phyloP scores from a whole-genome alignment of 2,888 invertebrate genomes.

The Podabrus alpinus region DNA sequence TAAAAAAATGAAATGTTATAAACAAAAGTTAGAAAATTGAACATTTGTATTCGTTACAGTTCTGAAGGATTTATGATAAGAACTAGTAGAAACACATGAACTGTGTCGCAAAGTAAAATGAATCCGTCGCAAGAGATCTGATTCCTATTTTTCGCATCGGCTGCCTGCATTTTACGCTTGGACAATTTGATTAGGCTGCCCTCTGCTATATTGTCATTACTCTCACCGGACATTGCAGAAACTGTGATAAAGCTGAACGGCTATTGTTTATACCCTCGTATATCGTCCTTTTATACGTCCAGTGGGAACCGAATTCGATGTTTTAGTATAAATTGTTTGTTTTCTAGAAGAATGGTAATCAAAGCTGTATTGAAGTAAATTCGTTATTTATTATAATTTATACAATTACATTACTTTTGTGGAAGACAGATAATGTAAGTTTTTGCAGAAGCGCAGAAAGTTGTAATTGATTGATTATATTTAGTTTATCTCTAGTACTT shows the following conservation, averaged over 20 bases:
- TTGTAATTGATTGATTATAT: not conserved
- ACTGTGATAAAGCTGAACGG: constrained; percentile 35
- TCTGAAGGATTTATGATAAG: constrained; percentile 37
- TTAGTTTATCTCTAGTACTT: not conserved
- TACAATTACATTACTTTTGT: not conserved
- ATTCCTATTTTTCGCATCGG: constrained; percentile 41
- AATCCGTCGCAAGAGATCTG: constrained; percentile 42
- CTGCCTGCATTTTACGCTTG: constrained; percentile 37
- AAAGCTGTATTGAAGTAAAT: not conserved
- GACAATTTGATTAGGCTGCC: constrained; percentile 33
- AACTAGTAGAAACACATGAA: constrained; percentile 25
- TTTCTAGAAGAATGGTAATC: constrained; percentile 20
- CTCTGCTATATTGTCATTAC: constrained; percentile 31
- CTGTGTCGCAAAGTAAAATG: constrained; percentile 38
- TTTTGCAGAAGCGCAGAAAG: not conserved
- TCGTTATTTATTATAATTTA: not conserved
- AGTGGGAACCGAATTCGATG: constrained; percentile 25
- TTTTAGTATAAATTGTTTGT: constrained; percentile 29
- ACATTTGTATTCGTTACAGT: constrained; percentile 42
- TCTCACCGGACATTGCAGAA: constrained; percentile 35
- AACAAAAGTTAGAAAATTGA: constrained; percentile 20
- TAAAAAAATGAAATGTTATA: constrained; percentile 19
- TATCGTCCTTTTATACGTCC: constrained; percentile 31
- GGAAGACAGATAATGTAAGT: not conserved
- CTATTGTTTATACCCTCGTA: constrained; percentile 35